phyloP scores from a whole-genome alignment of 2,113 vertebrate species.

The Tympanuchus pallidicinctus region DNA sequence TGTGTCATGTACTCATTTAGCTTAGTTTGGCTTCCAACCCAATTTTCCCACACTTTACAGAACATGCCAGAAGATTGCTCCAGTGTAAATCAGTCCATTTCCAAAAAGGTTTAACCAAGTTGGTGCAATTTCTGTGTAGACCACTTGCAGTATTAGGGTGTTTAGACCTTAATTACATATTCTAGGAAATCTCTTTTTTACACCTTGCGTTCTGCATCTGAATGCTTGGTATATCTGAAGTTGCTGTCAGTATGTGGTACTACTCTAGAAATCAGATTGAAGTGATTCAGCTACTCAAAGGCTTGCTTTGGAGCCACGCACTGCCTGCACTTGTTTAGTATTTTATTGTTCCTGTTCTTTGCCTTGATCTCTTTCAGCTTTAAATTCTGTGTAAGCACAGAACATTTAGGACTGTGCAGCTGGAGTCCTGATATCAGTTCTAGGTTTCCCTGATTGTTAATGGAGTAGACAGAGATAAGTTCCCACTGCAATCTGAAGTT shows the following conservation, averaged over 20 bases:
- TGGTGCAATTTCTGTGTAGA: not conserved
- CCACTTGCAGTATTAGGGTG: not conserved
- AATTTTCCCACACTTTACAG: not conserved
- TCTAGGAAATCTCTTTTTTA: not conserved
- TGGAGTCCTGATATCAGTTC: not conserved
- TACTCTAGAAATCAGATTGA: not conserved
- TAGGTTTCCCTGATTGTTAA: not conserved
- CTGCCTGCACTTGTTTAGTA: not conserved
- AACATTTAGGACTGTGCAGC: rapidly evolving
- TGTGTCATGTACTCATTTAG: not conserved
- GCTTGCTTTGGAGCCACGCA: not conserved
- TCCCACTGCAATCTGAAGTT: not conserved
- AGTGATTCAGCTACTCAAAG: not conserved
- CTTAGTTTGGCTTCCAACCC: not conserved
- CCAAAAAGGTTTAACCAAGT: not conserved
- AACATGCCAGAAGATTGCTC: not conserved
- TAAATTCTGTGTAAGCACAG: not conserved
- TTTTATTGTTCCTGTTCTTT: not conserved
- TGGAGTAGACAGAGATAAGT: not conserved
- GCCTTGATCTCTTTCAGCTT: not conserved
- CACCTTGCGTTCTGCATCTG: not conserved
- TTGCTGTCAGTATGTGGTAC: not conserved
- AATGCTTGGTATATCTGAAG: not conserved
- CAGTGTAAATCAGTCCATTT: conserved; percentile 13
- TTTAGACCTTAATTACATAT: not conserved